Base-by-base conservation (phyloP, 2,797 vertebrate genomes). In the Syngnathus acus region DNA sequence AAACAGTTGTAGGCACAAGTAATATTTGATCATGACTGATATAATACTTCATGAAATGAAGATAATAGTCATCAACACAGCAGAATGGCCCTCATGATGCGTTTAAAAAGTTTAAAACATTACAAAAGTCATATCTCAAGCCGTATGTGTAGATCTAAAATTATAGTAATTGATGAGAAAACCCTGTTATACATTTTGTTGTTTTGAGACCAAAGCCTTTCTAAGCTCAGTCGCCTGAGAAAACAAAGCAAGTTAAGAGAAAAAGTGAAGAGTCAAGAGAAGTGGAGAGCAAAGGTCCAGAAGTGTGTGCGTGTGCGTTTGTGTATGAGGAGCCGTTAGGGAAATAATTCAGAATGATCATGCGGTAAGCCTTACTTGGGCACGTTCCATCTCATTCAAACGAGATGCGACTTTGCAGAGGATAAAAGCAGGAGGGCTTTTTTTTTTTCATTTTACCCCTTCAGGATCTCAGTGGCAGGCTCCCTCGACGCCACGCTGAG, bases 351-450 rank as follows among this genome's bases (percentile, higher is more conserved):
- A 32, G 32, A 32, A 32, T 2, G 58, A 9, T 16, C 2, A 6
- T n/a, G 38, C 6, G 58, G 0, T 10, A 61, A 62, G n/a, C 59
- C 59, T 43, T 23, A 23, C 59, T 72, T 57, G 71, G 72, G 68
- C 69, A 1, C 9, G 62, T 62, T 75, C 62, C 74, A 50, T 79
- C 65, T 78, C 77, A 65, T 77, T 68, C 71, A 67, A 65, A 74
- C 62, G 67, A 68, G 71, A 64, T 78, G 51, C n/a, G 66, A 68
- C 68, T 73, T 69, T 62, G 70, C 16, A 61, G 75, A 73, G 73
- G 68, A 81, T 72, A 78, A 80, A 82, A 74, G 69, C 51, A 67
- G 71, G 73, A 65, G 66, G 65, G 45, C 21, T 62, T 62, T 42
- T 43, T 62, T n/a, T 60, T 37, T 26, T 57, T 55, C 13, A 4